Base-by-base conservation (phyloP, 2,113 vertebrate genomes). In the Ptychochromis oligacanthus region DNA sequence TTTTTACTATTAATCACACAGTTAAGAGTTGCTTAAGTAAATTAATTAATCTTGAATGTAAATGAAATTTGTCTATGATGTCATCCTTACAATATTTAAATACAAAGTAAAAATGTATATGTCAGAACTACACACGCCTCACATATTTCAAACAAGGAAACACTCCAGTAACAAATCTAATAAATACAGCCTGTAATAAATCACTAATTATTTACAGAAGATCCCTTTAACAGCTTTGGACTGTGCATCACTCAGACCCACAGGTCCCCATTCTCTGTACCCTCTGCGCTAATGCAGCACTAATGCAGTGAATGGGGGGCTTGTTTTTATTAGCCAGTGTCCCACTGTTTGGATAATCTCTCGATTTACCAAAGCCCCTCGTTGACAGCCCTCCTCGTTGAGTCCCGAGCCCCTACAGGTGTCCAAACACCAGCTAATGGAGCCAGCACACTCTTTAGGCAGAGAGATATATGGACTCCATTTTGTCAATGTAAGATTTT, bases 351-450 rank as follows among this genome's bases (percentile, higher is more conserved):
- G 94, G 94, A 94, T 93, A 93, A 93, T 95, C 93, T 95, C 92
- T 95, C 88, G 88, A 91, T 95, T 95, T 94, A 91, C 91, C 91
- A 93, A 95, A 95, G 87, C 79, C 87, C 87, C 86, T 90, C 80
- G 90, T 86, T 94, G 95, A 95, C 95, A 95, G 94, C 88, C 83
- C 87, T 91, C 83, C 92, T 90, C 86, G 28, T 84, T 34, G 62
- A 88, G 92, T 87, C 89, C 81, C 80, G 84, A 91, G 89, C 88
- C 40, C 85, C 92, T 90, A 85, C 93, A 95, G 95, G 94, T 95
- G 95, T 95, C 95, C 93, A 96, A 96, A 96, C 95, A 96, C 89
- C 52, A 46, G 86, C 93, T 96, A 95, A 95, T 94, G 94, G 92
- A 96, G 92, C 87, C 91, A 77, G 92, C 79, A 62, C 52, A 54